phyloP scores from a whole-genome alignment of 1,140 invertebrate genomes.

The Caenorhabditis remanei region DNA sequence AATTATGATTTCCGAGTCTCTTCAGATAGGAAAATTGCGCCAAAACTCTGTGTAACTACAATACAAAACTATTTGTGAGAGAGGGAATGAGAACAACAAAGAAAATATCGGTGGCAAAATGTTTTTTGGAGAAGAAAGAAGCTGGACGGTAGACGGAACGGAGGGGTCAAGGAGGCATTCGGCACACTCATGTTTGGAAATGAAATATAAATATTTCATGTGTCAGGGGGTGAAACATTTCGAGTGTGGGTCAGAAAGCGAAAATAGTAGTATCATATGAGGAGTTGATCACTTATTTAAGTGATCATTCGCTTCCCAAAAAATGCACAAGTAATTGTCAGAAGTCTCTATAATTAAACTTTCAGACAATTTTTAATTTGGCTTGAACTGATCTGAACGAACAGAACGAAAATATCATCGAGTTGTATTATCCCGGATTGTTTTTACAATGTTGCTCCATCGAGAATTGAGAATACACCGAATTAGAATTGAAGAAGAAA shows the following conservation, averaged over 20 bases:
- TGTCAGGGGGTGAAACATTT: background rate
- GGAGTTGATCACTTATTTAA: no score
- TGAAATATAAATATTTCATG: background rate
- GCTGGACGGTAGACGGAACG: background rate
- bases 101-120: background rate
- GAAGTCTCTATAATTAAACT: no score
- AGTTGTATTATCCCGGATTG: no score
- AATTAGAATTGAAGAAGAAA: no score
- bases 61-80: background rate
- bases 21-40: background rate
- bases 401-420: no score
- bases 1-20: background rate
- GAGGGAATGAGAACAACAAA: background rate
- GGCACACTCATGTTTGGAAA: background rate
- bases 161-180: slow-evolving; percentile 30
- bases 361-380: no score
- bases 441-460: no score
- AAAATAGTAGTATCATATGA: no score
- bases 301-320: no score
- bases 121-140: slow-evolving; percentile 3
- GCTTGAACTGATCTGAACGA: no score
- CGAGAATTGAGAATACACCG: no score
- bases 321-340: no score
- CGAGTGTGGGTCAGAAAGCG: background rate
- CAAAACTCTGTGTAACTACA: slow-evolving; percentile 9